Evolutionary conservation across 2,888 invertebrate species (phyloP), one percentile per base, ranked within the genome.

Genomic region (Ischnura elegans): DNA sequence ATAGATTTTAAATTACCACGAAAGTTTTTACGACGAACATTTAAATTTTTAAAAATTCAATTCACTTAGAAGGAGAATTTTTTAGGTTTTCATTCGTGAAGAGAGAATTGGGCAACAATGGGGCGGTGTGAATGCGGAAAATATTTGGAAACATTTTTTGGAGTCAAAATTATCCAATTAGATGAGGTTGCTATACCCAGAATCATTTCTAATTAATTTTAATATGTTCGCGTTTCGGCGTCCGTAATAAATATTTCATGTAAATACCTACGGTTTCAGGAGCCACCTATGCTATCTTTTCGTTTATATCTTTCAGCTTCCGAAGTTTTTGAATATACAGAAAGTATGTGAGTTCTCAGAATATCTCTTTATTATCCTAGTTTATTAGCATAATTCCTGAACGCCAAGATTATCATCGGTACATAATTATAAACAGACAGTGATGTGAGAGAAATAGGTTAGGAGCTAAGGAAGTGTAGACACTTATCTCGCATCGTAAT

Each of bases 241-340:
- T 16, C 61, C 25, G 19, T 21, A 6, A 76, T 13, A 10, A 16
- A 36, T 36, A 10, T 8, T 13, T 36, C 10, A 76, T 76, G 76
- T 76, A 16, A 36, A 76, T 36, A n/a, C n/a, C 3, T 61, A 29
- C 16, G 76, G 2, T 76, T 76, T 36, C 0, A 0, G 13, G 29
- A 5, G 13, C 76, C 61, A 2, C 36, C 25, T 6, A 87, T 42
- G 36, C 42, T 55, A 87, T 55, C 87, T 42, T 16, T 6, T 10
- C 36, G 25, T 55, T 25, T 13, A 55, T 87, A 51, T 87, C 42
- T 42, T 61, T 25, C 42, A 25, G 87, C 87, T 87, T 87, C 87
- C 87, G 42, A 36, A 87, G 42, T 55, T 87, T 61, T 25, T 42
- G n/a, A 87, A 42, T 51, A 6, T n/a, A n/a, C n/a, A n/a, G n/a